These are phyloP conservation scores for Tupaia tana DNA, from an alignment of 2,113 vertebrate species.

Conservation along the genomic window DNA sequence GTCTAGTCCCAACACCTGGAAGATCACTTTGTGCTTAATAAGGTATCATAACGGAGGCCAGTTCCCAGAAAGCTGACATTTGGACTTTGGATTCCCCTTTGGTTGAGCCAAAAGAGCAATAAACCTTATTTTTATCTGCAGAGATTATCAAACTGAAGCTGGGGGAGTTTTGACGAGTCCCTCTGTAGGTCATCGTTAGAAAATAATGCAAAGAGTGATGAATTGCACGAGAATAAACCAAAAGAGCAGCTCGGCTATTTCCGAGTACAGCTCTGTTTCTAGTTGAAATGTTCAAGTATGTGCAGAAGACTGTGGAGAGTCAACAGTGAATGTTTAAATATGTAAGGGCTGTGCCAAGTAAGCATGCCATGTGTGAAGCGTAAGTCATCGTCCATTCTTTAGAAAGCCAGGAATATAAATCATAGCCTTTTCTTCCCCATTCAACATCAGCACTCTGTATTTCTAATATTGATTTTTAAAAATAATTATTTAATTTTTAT, in stretches of 20 bases:
- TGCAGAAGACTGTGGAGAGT: neutral
- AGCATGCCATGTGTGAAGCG: fast-evolving
- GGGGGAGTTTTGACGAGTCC: neutral
- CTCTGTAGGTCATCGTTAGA: constrained; percentile 38
- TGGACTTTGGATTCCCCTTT: neutral
- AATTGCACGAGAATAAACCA: neutral
- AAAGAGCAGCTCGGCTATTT: constrained; percentile 50
- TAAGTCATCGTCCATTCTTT: neutral
- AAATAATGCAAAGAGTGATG: constrained; percentile 56
- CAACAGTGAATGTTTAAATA: neutral
- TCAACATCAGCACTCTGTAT: neutral
- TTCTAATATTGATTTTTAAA: neutral
- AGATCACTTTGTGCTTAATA: constrained; percentile 11
- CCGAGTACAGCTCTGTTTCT: neutral
- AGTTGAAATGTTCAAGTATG: neutral
- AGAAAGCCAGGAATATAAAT: fast-evolving
- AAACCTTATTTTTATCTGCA: constrained; percentile 51
- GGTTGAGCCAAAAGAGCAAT: neutral
- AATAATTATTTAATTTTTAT: no score
- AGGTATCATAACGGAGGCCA: neutral
- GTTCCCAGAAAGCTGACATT: neutral
- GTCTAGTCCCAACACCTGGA: neutral
- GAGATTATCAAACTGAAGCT: constrained; percentile 44
- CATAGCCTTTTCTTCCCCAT: neutral
- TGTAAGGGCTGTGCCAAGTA: fast-evolving